Evolutionary conservation across 2,888 invertebrate genomes (phyloP), one percentile per base, ranked within the genome.

Genomic region (Heliconius erato): DNA sequence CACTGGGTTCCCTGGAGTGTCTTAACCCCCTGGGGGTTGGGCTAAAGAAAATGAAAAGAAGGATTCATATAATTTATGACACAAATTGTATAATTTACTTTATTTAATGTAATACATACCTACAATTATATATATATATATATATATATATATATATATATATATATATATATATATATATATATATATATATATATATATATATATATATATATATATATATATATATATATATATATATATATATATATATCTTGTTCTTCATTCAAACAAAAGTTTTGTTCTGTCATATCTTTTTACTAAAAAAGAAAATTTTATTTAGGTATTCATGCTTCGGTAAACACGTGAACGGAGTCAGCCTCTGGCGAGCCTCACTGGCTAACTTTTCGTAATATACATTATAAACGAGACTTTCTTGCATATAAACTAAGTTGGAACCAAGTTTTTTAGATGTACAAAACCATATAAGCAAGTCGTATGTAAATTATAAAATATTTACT

Each of bases 381-480:
- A 44, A 28, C 49, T 74, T 49, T 78, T 65, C 65, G 40, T 44
- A 78, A 67, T 11, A 68, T 14, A 44, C 67, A 40, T 67, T 49
- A 67, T 28, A 44, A 67, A 28, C 49, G 14, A 79, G 65, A 54
- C 67, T 79, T 79, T 82, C 78, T 54, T 67, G 81, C 78, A 82
- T 82, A 74, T 59, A 35, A 78, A 82, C 35, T 78, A 79, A 74
- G 35, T 79, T 79, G 54, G 54, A 68, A 72, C 44, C 28, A 54
- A 7, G 2, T 74, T 74, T 19, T 49, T 74, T 74, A 74, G 32
- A 1, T 23, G 5, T 19, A 32, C 23, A 32, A 19, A 59, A 59
- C 11, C 4, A 74, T 32, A 74, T 49, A 74, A 19, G 54, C 49
- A 49, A 72, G 40, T 69, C 40, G 40, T n/a, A 40, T 40, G n/a